Percentiles rank a stretch among this genome's conserved stretches.
Evolutionary conservation across 2,888 invertebrate genomes (phyloP).

Genomic region (Tachystola acroxantha): DNA sequence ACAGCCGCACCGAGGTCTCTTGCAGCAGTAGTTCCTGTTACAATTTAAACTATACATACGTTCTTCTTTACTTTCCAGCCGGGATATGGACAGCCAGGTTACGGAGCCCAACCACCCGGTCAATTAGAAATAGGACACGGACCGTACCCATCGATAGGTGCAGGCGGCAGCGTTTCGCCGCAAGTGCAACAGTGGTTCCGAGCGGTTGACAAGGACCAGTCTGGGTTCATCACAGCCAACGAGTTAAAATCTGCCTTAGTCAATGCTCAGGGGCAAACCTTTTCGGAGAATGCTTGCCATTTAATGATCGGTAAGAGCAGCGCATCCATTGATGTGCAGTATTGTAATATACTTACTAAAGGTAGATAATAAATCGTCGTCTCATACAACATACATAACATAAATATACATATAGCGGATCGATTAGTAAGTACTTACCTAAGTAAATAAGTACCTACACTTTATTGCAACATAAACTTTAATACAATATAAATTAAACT

Average conservation of each 20-base stretch:
- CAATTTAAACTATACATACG: too few species aligned
- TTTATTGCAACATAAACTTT: too few species aligned
- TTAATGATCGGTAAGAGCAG: slow-evolving; percentile 92
- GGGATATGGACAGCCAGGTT: slow-evolving; percentile 20
- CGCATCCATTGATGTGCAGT: too few species aligned
- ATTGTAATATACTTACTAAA: slow-evolving; percentile 2
- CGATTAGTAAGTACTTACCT: background rate
- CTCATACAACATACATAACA: too few species aligned
- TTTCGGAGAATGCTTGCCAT: slow-evolving; percentile 89
- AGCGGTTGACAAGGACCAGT: slow-evolving; percentile 89
- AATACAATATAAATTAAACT: too few species aligned
- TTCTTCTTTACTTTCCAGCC: too few species aligned
- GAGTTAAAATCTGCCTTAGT: slow-evolving; percentile 90
- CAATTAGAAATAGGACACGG: slow-evolving; percentile 68
- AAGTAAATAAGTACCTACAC: too few species aligned
- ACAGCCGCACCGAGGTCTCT: too few species aligned
- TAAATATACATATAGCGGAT: too few species aligned
- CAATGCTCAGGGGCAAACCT: slow-evolving; percentile 90
- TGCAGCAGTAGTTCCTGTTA: too few species aligned
- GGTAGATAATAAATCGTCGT: background rate
- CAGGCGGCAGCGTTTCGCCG: slow-evolving; percentile 79
- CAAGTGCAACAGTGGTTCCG: slow-evolving; percentile 91
- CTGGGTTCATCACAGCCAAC: slow-evolving; percentile 86
- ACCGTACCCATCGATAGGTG: slow-evolving; percentile 67
- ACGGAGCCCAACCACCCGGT: slow-evolving; percentile 19